Conservation (phyloP, 1,140 invertebrate species). For the Drosophila varians region DNA sequence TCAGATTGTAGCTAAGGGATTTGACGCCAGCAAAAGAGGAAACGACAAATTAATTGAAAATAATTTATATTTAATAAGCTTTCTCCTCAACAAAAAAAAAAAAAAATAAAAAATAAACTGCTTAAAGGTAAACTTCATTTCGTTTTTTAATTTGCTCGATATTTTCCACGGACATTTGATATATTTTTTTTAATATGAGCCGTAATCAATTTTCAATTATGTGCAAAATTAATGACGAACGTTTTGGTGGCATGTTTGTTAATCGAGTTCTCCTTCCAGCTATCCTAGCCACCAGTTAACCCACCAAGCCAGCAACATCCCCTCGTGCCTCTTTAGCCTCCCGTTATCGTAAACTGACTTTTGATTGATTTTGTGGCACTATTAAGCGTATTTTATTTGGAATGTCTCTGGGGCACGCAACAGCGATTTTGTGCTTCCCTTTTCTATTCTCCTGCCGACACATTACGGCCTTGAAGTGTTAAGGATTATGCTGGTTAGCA, state of each 20-base stretch:
- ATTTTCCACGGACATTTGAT: neutral
- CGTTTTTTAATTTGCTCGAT: constrained; percentile 11
- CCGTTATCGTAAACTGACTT: constrained; percentile 36
- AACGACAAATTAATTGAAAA: constrained; percentile 74
- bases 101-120: constrained; percentile 10
- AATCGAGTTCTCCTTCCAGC: constrained; percentile 60
- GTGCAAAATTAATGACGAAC: constrained; percentile 74
- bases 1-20: neutral
- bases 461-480: constrained; percentile 37
- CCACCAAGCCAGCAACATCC: too few relatives aligned
- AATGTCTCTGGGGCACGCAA: constrained; percentile 72
- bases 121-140: constrained; percentile 18
- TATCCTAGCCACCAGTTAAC: too few relatives aligned
- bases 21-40: neutral
- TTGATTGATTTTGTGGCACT: constrained; percentile 77
- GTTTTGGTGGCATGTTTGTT: constrained; percentile 70
- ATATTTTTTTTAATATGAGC: neutral
- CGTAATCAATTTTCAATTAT: constrained; percentile 76
- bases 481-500: constrained; percentile 71
- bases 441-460: constrained; percentile 24
- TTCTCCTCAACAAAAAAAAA: constrained; percentile 11
- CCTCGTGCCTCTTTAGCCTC: constrained; percentile 2
- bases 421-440: constrained; percentile 21
- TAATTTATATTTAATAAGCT: constrained; percentile 77
- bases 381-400: constrained; percentile 47